These are phyloP conservation scores for Leptinotarsa juncta DNA, from an alignment of 2,888 invertebrate genomes.

Conservation along the genomic window DNA sequence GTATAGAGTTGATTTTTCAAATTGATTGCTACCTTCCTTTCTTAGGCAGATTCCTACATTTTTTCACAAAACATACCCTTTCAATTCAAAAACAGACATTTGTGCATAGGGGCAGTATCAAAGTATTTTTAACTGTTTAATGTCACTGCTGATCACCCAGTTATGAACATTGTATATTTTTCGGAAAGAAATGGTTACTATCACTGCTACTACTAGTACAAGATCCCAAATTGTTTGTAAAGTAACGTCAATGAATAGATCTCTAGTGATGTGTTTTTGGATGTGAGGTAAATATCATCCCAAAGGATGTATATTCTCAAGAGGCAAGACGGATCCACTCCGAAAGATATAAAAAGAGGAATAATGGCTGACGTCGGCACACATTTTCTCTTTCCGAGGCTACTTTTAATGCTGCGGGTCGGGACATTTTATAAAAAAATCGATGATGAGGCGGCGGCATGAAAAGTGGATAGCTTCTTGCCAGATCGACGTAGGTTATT, in stretches of 20 bases:
- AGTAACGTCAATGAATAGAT: constrained; percentile 4
- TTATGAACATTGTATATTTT: too few relatives aligned
- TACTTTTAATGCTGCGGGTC: constrained; percentile 1
- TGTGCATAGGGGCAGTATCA: too few relatives aligned
- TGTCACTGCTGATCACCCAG: too few relatives aligned
- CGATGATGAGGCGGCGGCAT: constrained; percentile 8
- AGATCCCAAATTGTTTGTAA: neutral
- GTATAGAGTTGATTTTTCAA: too few relatives aligned
- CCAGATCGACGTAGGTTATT: neutral
- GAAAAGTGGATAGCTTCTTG: neutral
- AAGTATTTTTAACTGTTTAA: too few relatives aligned
- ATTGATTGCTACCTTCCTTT: too few relatives aligned
- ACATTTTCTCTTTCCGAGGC: constrained; percentile 8
- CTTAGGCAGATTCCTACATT: too few relatives aligned
- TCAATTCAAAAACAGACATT: too few relatives aligned
- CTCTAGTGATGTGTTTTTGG: neutral
- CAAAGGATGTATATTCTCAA: constrained; percentile 7
- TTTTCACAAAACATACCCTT: too few relatives aligned
- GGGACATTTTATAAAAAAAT: constrained; percentile 18
- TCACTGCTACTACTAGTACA: too few relatives aligned
- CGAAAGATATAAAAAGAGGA: constrained; percentile 14
- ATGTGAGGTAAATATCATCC: constrained; percentile 11
- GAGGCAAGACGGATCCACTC: constrained; percentile 17
- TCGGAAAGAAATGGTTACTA: too few relatives aligned
- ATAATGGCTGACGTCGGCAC: constrained; percentile 20